Percentiles rank a stretch among this genome's conserved stretches.
phyloP scores from a whole-genome alignment of 2,797 vertebrate species.

The Parambassis ranga region DNA sequence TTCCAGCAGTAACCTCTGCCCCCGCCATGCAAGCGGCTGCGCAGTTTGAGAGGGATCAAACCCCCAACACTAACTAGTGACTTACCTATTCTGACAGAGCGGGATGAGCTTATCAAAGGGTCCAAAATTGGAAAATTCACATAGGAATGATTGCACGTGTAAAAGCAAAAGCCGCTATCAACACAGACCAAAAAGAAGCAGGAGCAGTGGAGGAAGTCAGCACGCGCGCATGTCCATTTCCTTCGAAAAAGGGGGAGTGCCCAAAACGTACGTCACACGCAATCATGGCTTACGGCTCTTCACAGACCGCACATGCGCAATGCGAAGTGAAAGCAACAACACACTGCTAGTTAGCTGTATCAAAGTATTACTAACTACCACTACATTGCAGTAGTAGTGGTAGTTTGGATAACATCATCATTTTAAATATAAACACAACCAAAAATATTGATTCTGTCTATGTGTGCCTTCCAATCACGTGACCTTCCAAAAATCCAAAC shows the following conservation, averaged over 20 bases:
- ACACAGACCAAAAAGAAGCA: conserved; percentile 59
- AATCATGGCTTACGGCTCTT: too few species aligned
- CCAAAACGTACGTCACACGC: not conserved
- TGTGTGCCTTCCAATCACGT: too few species aligned
- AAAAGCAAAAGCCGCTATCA: conserved; percentile 72
- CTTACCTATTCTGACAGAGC: conserved; percentile 49
- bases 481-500: too few species aligned
- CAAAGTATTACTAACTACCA: too few species aligned
- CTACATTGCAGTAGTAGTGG: too few species aligned
- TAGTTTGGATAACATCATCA: too few species aligned
- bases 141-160: conserved; percentile 79
- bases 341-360: too few species aligned
- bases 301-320: too few species aligned
- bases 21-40: conserved; percentile 9
- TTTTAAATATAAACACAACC: too few species aligned
- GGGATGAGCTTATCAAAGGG: conserved; percentile 16
- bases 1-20: conserved; percentile 56
- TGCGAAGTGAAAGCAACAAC: too few species aligned
- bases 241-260: conserved; percentile 32
- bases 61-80: not conserved
- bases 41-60: not conserved
- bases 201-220: conserved; percentile 65
- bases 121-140: conserved; percentile 40
- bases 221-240: conserved; percentile 42
- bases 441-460: too few species aligned